phyloP scores from a whole-genome alignment of 2,888 invertebrate genomes.

The Diadromus collaris region DNA sequence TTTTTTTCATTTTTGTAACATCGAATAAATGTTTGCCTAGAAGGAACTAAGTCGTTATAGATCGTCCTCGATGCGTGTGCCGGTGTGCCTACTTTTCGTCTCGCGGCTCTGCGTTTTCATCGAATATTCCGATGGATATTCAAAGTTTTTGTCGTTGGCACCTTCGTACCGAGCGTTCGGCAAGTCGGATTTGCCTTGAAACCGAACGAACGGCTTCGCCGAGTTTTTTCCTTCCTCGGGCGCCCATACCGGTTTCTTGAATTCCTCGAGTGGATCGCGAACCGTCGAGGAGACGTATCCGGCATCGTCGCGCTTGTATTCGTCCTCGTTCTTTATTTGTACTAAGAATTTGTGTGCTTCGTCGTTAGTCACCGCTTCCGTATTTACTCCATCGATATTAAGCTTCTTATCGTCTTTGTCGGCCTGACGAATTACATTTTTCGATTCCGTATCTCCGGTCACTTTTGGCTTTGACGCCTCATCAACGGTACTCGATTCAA shows the following conservation, averaged over 20 bases:
- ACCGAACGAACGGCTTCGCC: constrained; percentile 48
- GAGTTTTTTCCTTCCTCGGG: constrained; percentile 53
- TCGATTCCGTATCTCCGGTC: not conserved
- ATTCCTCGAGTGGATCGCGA: constrained; percentile 61
- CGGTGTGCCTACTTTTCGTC: constrained; percentile 56
- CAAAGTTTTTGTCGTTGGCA: constrained; percentile 33
- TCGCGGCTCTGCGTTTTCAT: constrained; percentile 53
- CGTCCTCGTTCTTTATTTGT: constrained; percentile 44
- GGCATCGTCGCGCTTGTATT: constrained; percentile 35
- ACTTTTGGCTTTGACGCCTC: not conserved
- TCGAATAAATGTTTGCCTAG: constrained; percentile 16
- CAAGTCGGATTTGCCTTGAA: constrained; percentile 56
- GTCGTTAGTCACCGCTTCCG: not conserved
- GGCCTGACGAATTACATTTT: not conserved
- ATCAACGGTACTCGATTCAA: constrained; percentile 2
- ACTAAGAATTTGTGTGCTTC: constrained; percentile 20
- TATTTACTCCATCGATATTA: not conserved
- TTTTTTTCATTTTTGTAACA: not conserved
- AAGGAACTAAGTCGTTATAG: constrained; percentile 67
- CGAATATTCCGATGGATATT: constrained; percentile 53
- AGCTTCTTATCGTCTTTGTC: not conserved
- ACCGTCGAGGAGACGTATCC: constrained; percentile 13
- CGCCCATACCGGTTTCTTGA: constrained; percentile 59
- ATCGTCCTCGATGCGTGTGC: constrained; percentile 72
- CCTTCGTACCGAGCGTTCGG: constrained; percentile 33